Conservation (phyloP, 2,113 vertebrate genomes). For the Zootoca vivipara region DNA sequence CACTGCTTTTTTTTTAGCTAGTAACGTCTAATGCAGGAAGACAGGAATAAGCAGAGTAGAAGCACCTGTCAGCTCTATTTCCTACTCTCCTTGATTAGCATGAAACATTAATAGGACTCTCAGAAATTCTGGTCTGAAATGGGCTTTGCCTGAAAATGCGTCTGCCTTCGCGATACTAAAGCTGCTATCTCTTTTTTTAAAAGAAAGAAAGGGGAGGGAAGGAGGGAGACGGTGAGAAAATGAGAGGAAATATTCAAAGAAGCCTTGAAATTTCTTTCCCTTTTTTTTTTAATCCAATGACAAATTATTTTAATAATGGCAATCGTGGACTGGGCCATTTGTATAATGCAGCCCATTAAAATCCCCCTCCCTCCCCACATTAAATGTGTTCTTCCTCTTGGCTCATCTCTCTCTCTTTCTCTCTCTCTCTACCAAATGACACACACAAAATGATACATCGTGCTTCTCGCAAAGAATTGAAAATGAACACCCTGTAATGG, state of each 20-base stretch:
- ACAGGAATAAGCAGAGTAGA: constrained; percentile 98
- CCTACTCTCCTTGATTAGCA: constrained; percentile 94
- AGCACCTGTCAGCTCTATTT: constrained; percentile 97
- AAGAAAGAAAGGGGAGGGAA: constrained; percentile 57
- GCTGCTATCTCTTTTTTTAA: constrained; percentile 79
- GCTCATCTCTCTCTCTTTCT: constrained; percentile 71
- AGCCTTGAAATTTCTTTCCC: constrained; percentile 77
- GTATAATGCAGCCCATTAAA: constrained; percentile 85
- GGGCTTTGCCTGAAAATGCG: constrained; percentile 79
- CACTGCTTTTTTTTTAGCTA: constrained; percentile 76
- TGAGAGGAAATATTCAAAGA: constrained; percentile 73
- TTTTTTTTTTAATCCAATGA: constrained; percentile 80
- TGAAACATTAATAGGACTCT: constrained; percentile 98
- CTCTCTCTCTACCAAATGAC: constrained; percentile 65
- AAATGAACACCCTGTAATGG: constrained; percentile 82
- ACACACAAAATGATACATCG: constrained; percentile 83
- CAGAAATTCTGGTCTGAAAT: constrained; percentile 88
- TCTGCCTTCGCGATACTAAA: constrained; percentile 80
- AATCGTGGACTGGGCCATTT: constrained; percentile 78
- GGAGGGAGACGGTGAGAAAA: background rate
- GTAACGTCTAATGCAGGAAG: constrained; percentile 90
- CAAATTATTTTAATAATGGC: constrained; percentile 87
- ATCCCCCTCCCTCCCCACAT: constrained; percentile 65
- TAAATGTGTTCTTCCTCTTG: constrained; percentile 81
- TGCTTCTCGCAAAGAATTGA: constrained; percentile 79